These are phyloP conservation scores for Oxytorus armatus DNA, from an alignment of 2,888 invertebrate genomes.

Conservation along the genomic window DNA sequence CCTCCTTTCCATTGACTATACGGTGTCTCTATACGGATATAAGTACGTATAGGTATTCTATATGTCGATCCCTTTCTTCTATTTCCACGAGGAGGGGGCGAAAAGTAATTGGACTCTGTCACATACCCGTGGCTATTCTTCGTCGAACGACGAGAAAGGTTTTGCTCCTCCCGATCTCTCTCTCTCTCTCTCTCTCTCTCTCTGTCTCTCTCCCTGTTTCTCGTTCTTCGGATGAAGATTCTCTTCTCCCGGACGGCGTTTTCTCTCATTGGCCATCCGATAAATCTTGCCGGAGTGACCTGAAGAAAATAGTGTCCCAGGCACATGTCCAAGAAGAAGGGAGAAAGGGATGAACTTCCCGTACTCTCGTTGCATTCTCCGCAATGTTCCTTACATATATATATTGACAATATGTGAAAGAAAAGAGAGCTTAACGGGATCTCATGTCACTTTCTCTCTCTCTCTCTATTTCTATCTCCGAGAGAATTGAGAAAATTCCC, in stretches of 20 bases:
- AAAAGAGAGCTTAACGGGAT: constrained; percentile 42
- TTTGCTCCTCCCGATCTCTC: constrained; percentile 70
- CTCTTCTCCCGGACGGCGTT: constrained; percentile 55
- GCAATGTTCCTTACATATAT: not conserved
- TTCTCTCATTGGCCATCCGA: constrained; percentile 76
- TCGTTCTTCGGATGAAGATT: constrained; percentile 25
- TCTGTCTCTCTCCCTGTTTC: constrained; percentile 8
- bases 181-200: constrained; percentile 7
- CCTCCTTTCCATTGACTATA: constrained; percentile 41
- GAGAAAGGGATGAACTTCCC: constrained; percentile 6
- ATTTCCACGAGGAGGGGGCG: constrained; percentile 70
- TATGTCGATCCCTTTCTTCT: constrained; percentile 9
- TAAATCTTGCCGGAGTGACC: constrained; percentile 77
- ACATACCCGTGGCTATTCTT: constrained; percentile 79
- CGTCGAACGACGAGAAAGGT: constrained; percentile 60
- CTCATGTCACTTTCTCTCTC: constrained; percentile 19
- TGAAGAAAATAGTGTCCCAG: constrained; percentile 63
- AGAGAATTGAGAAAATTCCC: constrained; percentile 63
- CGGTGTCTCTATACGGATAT: constrained; percentile 43
- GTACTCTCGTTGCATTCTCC: constrained; percentile 18
- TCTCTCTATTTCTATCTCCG: constrained; percentile 16
- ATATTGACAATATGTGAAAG: constrained; percentile 32
- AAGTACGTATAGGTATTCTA: constrained; percentile 39
- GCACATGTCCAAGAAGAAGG: constrained; percentile 44
- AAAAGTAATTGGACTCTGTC: constrained; percentile 80